Percentiles rank a stretch among this genome's conserved stretches.
phyloP scores from a whole-genome alignment of 2,797 vertebrate genomes.

The Gymnothorax javanicus region DNA sequence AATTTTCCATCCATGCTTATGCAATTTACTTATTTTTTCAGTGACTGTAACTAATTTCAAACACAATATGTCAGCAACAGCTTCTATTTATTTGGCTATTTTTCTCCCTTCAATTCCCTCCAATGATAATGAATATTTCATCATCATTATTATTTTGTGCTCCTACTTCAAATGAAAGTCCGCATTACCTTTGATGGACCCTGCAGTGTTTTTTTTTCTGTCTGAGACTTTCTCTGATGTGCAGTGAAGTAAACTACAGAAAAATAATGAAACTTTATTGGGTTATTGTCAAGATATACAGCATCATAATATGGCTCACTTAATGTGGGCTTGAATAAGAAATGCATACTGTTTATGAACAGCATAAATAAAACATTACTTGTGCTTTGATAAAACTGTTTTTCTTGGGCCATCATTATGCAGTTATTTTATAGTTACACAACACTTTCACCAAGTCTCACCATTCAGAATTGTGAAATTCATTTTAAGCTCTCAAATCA shows the following conservation, averaged over 20 bases:
- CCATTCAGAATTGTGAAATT: not conserved
- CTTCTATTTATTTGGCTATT: constrained; percentile 13
- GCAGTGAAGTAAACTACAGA: not conserved
- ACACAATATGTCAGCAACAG: constrained; percentile 7
- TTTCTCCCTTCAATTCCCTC: constrained; percentile 11
- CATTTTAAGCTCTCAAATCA: not conserved
- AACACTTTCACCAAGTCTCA: not conserved
- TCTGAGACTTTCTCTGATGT: not conserved
- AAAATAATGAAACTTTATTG: constrained; percentile 5
- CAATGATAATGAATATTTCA: constrained; percentile 26
- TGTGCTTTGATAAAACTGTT: not conserved
- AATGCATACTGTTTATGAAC: not conserved
- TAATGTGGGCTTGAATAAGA: not conserved
- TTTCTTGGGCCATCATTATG: not conserved
- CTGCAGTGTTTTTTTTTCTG: not conserved
- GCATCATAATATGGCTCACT: not conserved
- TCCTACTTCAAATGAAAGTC: not conserved
- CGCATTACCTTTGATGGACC: constrained; percentile 4
- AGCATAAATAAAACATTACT: not conserved
- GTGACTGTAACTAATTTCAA: constrained; percentile 32
- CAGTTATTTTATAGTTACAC: not conserved
- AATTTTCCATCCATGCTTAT: not conserved
- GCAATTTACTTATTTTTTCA: constrained; percentile 19
- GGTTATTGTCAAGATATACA: not conserved
- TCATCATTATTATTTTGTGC: constrained; percentile 13